phyloP scores from a whole-genome alignment of 2,888 invertebrate species.

The Luperina nickerlii region DNA sequence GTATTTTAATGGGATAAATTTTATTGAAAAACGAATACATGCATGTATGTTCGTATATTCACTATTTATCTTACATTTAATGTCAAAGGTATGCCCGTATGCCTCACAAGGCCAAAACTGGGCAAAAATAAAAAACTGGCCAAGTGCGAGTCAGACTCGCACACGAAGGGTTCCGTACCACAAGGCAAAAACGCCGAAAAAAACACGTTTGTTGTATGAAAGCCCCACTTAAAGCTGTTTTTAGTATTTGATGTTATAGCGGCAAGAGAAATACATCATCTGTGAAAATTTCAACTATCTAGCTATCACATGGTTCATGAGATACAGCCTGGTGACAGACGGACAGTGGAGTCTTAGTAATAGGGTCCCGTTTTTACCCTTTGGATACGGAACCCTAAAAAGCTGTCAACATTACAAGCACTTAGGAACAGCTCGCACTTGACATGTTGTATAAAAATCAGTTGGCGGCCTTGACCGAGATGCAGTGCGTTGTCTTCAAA shows the following conservation, averaged over 20 bases:
- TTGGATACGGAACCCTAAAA: background rate
- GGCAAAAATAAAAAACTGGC: conserved; percentile 19
- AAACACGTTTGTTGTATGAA: too few species aligned
- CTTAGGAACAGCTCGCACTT: conserved; percentile 65
- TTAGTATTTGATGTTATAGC: too few species aligned
- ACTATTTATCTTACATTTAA: conserved; percentile 5
- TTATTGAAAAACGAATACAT: conserved; percentile 18
- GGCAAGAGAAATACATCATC: too few species aligned
- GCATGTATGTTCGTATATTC: conserved; percentile 30
- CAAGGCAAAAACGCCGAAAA: too few species aligned
- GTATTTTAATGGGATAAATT: conserved; percentile 19
- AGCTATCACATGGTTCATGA: too few species aligned
- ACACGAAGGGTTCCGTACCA: too few species aligned
- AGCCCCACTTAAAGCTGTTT: too few species aligned
- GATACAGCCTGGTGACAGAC: too few species aligned
- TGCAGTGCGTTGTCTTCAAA: conserved; percentile 79
- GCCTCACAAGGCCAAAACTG: conserved; percentile 28
- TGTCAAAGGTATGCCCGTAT: conserved; percentile 47
- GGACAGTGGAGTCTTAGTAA: too few species aligned
- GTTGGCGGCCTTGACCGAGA: conserved; percentile 85
- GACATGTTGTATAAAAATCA: conserved; percentile 80
- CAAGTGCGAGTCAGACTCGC: too few species aligned
- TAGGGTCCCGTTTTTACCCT: too few species aligned
- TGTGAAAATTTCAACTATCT: too few species aligned
- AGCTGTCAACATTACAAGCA: conserved; percentile 30